phyloP scores from a whole-genome alignment of 2,113 vertebrate genomes.

The Grallaria varia region DNA sequence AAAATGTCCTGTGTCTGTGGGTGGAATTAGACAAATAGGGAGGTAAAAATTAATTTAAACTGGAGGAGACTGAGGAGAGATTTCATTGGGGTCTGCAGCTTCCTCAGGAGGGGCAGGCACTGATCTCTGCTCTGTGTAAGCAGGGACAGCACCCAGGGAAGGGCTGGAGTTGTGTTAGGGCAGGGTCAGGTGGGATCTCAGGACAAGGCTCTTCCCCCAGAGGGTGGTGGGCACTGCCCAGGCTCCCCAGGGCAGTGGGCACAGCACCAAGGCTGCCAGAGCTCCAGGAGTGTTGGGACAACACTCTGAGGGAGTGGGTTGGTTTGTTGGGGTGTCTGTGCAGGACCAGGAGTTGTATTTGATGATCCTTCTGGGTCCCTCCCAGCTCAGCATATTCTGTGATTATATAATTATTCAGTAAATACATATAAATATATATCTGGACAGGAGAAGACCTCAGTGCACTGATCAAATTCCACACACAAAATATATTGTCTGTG shows the following conservation, averaged over 20 bases:
- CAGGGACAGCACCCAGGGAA: not conserved
- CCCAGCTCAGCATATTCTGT: not conserved
- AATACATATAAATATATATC: not conserved
- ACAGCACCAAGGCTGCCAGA: not conserved
- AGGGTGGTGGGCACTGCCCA: not conserved
- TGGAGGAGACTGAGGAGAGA: not conserved
- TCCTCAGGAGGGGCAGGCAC: not conserved
- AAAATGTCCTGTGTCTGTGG: not conserved
- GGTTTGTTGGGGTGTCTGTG: not conserved
- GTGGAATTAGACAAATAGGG: not conserved
- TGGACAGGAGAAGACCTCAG: not conserved
- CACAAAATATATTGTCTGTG: not conserved
- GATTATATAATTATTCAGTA: not conserved
- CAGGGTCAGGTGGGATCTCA: rapidly evolving
- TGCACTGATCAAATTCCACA: not conserved
- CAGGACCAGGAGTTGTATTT: rapidly evolving
- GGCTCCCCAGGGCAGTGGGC: not conserved
- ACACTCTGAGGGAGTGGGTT: not conserved
- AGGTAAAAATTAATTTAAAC: not conserved
- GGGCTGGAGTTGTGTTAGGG: not conserved
- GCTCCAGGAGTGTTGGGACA: not conserved
- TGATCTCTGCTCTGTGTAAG: not conserved
- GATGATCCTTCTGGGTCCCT: not conserved
- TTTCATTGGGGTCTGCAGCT: not conserved
- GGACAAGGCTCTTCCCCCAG: not conserved